Evolutionary conservation across 1,140 invertebrate species (phyloP), one percentile per base, ranked within the genome.

Genomic region (Calephelis nemesis): DNA sequence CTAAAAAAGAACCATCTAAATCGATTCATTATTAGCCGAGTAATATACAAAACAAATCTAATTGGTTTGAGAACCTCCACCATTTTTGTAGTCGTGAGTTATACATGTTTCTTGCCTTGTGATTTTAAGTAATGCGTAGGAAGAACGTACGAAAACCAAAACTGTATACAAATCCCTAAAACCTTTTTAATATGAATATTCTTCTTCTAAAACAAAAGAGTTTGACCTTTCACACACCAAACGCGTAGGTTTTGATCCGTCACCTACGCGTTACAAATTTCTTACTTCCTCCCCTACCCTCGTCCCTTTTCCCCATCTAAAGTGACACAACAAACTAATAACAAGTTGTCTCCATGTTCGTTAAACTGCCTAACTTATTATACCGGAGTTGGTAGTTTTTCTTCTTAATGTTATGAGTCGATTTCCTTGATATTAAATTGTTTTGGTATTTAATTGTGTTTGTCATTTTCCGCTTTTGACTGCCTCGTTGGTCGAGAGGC

Each of bases 271-370:
- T 30, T 58, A 39, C 30, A 58, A 58, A 19, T 58, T 30, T 52
- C 52, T 30, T 12, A 58, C 1, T 54, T 19, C 67, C 15, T 63
- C 48, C 63, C 6, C 8, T 19, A 11, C 13, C 45, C 45, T 60
- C 60, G 40, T 65, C 58, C 67, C 67, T 66, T 65, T 49, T 40
- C 52, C 58, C 58, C 30, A 30, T 19, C 47, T 39, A 64, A 82
- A 68, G 77, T 78, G 75, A 75, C 72, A 77, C 75, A 76, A 76
- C 76, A 77, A 78, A 76, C 72, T 74, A 83, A 85, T 85, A 87
- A 85, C 75, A 80, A 84, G 77, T 84, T 83, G 82, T 84, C 82
- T 85, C 76, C 82, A 82, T 83, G 9, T 58, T 58, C 11, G 19
- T 30, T 39, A 12, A 10, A 58, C 10, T 40, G 13, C 10, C 19